Evolutionary conservation across 2,113 vertebrate genomes (phyloP).

Genomic region (Cebus imitator): DNA sequence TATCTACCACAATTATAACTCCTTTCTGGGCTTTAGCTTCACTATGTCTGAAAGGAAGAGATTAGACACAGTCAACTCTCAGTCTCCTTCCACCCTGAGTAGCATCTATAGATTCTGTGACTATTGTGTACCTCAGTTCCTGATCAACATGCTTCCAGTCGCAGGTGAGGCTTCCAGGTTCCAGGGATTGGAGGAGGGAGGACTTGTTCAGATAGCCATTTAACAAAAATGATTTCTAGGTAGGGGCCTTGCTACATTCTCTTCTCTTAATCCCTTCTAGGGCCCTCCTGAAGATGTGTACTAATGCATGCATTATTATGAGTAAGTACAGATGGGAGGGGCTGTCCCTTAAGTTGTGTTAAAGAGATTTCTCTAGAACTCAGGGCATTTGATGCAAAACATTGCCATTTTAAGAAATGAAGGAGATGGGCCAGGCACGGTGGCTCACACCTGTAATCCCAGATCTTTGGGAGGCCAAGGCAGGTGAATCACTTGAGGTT

Average conservation of each 20-base stretch:
- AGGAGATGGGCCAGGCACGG: background rate
- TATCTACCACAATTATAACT: background rate
- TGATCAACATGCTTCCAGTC: background rate
- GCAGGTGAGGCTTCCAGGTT: background rate
- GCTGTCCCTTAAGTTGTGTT: background rate
- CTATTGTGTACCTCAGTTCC: background rate
- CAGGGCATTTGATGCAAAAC: background rate
- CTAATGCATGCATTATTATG: background rate
- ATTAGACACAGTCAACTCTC: background rate
- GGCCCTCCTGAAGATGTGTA: background rate
- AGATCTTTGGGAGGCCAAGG: no score
- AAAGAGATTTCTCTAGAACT: background rate
- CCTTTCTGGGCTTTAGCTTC: background rate
- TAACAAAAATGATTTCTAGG: background rate
- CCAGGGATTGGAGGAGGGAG: background rate
- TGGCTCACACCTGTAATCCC: no score
- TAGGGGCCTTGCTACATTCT: background rate
- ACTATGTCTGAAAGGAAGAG: background rate
- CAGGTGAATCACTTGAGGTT: no score
- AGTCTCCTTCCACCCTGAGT: background rate
- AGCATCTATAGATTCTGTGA: background rate
- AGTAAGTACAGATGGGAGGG: background rate
- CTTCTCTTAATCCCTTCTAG: background rate
- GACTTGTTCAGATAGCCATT: background rate
- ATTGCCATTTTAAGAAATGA: background rate